These are phyloP conservation scores for Semotilus atromaculatus DNA, from an alignment of 2,797 vertebrate species.

Conservation along the genomic window DNA sequence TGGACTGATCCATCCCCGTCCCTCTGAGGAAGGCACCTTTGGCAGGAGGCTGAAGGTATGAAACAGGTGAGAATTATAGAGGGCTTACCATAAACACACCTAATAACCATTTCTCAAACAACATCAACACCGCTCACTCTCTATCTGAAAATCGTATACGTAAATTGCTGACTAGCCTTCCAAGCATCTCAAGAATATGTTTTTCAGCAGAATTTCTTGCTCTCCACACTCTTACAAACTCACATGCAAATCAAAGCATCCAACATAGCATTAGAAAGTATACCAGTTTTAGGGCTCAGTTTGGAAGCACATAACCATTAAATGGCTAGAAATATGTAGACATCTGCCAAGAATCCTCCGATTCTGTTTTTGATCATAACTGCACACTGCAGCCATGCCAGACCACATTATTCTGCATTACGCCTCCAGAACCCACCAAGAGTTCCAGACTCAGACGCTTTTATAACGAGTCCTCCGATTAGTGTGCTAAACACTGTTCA, in stretches of 20 bases:
- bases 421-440: constrained; percentile 44
- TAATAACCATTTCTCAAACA: constrained; percentile 1
- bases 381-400: constrained; percentile 54
- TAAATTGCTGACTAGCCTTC: constrained; percentile 25
- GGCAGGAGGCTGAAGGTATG: constrained; percentile 82
- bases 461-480: constrained; percentile 40
- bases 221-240: constrained; percentile 42
- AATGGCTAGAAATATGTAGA: constrained; percentile 56
- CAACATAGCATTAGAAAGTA: constrained; percentile 48
- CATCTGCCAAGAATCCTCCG: constrained; percentile 56
- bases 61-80: constrained; percentile 53
- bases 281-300: constrained; percentile 42
- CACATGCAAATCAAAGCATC: constrained; percentile 47
- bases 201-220: constrained; percentile 40
- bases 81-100: constrained; percentile 28
- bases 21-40: constrained; percentile 94
- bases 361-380: constrained; percentile 63
- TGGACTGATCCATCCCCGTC: constrained; percentile 87
- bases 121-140: constrained; percentile 45
- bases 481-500: constrained; percentile 23
- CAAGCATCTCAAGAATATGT: constrained; percentile 40
- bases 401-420: constrained; percentile 55
- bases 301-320: constrained; percentile 53
- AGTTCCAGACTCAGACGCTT: constrained; percentile 49
- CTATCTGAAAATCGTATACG: constrained; percentile 3